Evolutionary conservation across 1,140 invertebrate species (phyloP), one percentile per base, ranked within the genome.

Genomic region (Dufourea novaeangliae): DNA sequence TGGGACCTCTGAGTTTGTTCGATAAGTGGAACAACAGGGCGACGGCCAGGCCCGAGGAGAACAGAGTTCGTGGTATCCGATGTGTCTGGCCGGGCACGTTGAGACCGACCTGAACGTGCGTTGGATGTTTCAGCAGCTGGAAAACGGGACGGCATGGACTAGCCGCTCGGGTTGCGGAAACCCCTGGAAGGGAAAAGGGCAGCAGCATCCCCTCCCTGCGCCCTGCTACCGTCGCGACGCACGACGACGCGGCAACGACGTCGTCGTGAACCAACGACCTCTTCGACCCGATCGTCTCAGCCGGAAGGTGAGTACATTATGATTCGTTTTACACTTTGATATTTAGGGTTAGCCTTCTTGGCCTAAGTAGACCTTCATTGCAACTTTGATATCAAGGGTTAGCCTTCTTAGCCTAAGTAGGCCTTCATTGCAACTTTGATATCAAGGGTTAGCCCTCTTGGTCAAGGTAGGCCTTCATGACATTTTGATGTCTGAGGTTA

Each of bases 71-170:
- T 46, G 8, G 71, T 80, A 67, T 80, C 73, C 84, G 63, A 88
- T 88, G 86, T 85, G 82, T 71, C 63, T 78, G 78, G 83, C 87
- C 84, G 87, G 80, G 77, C 68, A 83, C 86, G 82, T 79, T 87
- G 79, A 88, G 61, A 84, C 83, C 86, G 83, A 86, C 75, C 63
- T 79, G 78, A 89, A 87, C 79, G 78, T 87, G 83, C 83, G 79
- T 88, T 86, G 84, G 88, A 64, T 92, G 87, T 91, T 92, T 89
- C 89, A 91, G 90, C 89, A 91, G 91, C 76, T 86, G 82, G 86
- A 86, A 83, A 87, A 85, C 76, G 82, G 74, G 82, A 80, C 86
- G 90, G 88, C 86, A 92, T 92, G 91, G 92, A 92, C 88, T 92
- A 92, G 88, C 85, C 82, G 83, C 64, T 66, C 80, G 69, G 54